Evolutionary conservation across 2,113 vertebrate species (phyloP), one percentile per base, ranked within the genome.

Genomic region (Apodemus sylvaticus): DNA sequence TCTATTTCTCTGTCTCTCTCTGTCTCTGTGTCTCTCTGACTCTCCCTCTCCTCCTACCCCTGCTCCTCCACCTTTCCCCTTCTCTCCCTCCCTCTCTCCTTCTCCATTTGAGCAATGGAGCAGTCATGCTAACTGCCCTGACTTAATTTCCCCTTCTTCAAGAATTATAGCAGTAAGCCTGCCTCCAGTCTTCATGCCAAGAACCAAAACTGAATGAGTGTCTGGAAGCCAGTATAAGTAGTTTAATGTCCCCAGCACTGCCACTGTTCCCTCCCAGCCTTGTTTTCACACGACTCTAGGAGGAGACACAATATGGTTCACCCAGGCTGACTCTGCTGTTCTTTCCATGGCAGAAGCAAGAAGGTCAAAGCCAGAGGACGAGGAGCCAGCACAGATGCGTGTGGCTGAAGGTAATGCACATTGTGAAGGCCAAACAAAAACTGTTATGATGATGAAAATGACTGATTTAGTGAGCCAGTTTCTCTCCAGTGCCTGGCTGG

Each of bases 391-490:
- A 83, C 7, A 64, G 48, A 73, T 64, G 48, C 24, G 62, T 24
- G 77, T 76, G 70, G 86, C 53, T 93, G 86, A 87, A 94, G n/a
- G 29, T 95, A 91, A 92, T 45, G 16, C 31, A 76, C 36, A 93
- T 42, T 60, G 24, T n/a, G 51, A 17, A 36, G 55, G 64, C 92
- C 74, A 97, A 92, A 94, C 9, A 94, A 86, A 94, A 91, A 51
- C 64, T 73, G 51, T 89, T 94, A 90, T 95, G 82, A 74, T 94
- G 86, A 87, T 83, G 13, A 42, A 17, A 66, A 91, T 86, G 39
- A 68, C 79, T 96, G 83, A 96, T 94, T 96, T 96, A 90, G n/a
- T 58, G 90, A 95, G 90, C 64, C 96, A 93, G 66, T 86, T 86
- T 96, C 45, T 95, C 92, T 73, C 58, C 53, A 58, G 48, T 81